Conservation (phyloP, 2,888 invertebrate species). For the Mesorhabditis belari region DNA sequence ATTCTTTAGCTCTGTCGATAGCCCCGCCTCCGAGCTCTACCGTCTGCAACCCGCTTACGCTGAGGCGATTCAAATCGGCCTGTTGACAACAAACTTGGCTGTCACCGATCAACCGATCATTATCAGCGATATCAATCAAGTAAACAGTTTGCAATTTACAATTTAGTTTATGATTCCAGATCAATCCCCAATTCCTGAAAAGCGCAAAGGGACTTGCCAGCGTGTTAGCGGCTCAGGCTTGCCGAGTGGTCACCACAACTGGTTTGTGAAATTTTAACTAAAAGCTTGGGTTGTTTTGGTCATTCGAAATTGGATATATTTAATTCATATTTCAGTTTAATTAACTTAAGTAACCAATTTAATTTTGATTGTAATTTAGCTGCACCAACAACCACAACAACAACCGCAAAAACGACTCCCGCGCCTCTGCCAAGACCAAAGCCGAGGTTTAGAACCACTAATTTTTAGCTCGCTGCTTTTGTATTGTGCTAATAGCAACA, state of each 20-base stretch:
- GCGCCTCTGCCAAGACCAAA: background rate
- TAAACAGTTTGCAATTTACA: background rate
- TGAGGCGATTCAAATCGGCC: background rate
- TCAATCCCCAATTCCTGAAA: background rate
- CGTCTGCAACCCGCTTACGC: background rate
- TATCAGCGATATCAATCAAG: background rate
- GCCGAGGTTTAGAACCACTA: no score
- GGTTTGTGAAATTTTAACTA: no score
- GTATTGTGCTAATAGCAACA: no score
- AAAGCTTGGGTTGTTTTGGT: no score
- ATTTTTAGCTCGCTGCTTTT: no score
- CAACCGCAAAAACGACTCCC: background rate
- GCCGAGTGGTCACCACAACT: background rate
- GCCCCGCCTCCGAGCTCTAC: background rate
- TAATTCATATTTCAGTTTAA: no score
- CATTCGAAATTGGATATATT: no score
- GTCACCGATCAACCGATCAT: background rate
- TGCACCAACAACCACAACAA: background rate
- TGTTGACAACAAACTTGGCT: background rate
- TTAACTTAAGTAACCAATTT: no score
- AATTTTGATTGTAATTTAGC: no score
- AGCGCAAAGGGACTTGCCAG: background rate
- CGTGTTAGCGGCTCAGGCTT: background rate
- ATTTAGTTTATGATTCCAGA: background rate
- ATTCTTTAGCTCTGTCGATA: background rate